Percentiles rank a stretch among this genome's conserved stretches.
Conservation (phyloP, 1,140 invertebrate species). For the Hyles euphorbiae region DNA sequence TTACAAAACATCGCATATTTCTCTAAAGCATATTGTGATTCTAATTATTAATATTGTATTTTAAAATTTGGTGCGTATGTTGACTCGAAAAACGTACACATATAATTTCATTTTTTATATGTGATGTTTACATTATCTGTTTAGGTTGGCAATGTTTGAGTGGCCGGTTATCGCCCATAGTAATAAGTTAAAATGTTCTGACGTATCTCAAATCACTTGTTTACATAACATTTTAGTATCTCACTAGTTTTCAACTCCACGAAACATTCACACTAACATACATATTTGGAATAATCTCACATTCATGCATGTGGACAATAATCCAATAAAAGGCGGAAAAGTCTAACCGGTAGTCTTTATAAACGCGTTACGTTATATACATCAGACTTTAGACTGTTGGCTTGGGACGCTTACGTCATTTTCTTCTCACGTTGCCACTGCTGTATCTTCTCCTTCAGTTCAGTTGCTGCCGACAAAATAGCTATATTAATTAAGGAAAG, state of each 20-base stretch:
- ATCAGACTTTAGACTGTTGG: constrained; percentile 59
- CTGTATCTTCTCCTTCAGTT: constrained; percentile 86
- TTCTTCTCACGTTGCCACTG: constrained; percentile 86
- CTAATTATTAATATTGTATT: too few species aligned
- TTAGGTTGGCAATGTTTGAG: too few species aligned
- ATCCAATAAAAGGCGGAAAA: constrained; percentile 41
- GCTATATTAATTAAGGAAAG: background rate
- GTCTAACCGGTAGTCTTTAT: constrained; percentile 53
- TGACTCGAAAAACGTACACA: too few species aligned
- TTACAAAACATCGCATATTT: background rate
- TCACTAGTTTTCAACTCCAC: constrained; percentile 19
- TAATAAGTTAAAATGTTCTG: too few species aligned
- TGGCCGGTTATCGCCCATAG: too few species aligned
- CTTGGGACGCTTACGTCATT: constrained; percentile 47
- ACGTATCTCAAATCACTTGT: too few species aligned
- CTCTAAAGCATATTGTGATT: too few species aligned
- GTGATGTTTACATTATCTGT: too few species aligned
- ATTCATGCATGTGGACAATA: constrained; percentile 57
- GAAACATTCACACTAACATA: constrained; percentile 31
- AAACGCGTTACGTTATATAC: constrained; percentile 55
- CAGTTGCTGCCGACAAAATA: constrained; percentile 76
- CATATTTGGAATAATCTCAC: constrained; percentile 59
- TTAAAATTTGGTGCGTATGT: too few species aligned
- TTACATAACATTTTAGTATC: too few species aligned
- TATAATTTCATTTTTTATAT: too few species aligned